Evolutionary conservation across 2,113 vertebrate species (phyloP).

Genomic region (Irena cyanogastra): DNA sequence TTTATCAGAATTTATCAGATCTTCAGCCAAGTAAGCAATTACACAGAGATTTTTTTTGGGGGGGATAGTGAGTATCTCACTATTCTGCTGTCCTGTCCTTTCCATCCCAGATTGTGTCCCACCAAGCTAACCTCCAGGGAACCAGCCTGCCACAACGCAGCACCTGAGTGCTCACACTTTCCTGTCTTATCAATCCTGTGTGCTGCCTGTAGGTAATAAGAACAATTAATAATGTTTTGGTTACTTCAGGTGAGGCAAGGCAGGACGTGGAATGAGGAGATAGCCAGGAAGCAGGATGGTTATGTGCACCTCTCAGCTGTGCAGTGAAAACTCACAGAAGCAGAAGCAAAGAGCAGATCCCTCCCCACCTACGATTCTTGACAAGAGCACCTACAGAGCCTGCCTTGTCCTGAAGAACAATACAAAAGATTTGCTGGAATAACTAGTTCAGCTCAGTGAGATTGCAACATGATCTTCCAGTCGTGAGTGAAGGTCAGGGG

Average conservation of each 20-base stretch:
- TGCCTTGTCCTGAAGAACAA: background rate
- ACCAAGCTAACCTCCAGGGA: background rate
- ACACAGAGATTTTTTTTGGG: background rate
- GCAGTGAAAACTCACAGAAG: background rate
- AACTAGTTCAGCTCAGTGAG: background rate
- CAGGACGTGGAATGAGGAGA: background rate
- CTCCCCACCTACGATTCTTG: background rate
- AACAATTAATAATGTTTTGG: background rate
- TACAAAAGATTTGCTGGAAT: background rate
- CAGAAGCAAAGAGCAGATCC: background rate
- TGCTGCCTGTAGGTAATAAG: background rate
- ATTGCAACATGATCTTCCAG: background rate
- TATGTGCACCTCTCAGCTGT: background rate
- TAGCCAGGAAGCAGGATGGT: background rate
- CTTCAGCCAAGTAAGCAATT: background rate
- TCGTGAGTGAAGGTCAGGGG: background rate
- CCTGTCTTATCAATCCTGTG: background rate
- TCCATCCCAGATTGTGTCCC: background rate
- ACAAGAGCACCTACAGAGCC: background rate
- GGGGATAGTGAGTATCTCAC: background rate
- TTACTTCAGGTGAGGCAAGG: background rate
- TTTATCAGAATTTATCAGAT: background rate
- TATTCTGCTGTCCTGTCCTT: background rate
- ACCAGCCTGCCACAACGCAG: background rate
- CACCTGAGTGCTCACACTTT: background rate